Base-by-base conservation (phyloP, 2,888 invertebrate genomes). In the Adelphocoris suturalis region DNA sequence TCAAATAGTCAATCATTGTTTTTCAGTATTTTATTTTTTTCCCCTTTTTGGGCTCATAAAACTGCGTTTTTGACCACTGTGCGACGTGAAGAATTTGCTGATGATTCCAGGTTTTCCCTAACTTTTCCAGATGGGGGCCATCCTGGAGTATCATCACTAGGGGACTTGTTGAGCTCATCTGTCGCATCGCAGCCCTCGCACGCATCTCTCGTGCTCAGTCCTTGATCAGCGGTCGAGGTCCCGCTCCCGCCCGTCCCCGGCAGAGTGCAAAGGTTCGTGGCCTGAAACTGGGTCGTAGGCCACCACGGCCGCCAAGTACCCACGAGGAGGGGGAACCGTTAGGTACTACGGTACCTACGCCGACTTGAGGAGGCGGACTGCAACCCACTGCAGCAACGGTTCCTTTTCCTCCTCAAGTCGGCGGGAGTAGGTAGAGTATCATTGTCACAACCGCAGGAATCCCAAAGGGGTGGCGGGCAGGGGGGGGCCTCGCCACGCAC, bases 281-380 rank as follows among this genome's bases (percentile, higher is more conserved):
- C 82, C 82, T 82, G 82, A 82, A 82, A 82, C 82, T 82, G 23
- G 82, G 82, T 82, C 82, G 82, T 82, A 82, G 82, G 82, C 82
- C 82, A 82, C 80, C 80, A 47, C 80, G n/a, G 48, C 84, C 28
- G 19, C 52, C 57, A 37, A 61, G 48, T 82, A 52, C 82, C 48
- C 82, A 19, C 12, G n/a, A 16, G 86, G 76, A 80, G 78, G 80
- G 61, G 88, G 52, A 46, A 37, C 76, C 76, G 76, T 48, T 82
- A 37, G 37, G 37, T 37, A 82, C 82, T 82, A 82, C 82, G 82
- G 82, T 37, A 37, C 37, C 37, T 82, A 82, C 82, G 13, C 27
- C 48, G 52, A 82, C 47, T 82, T 82, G 82, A 88, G 88, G 88
- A 88, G 88, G 80, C 76, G 86, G 86, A 82, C 82, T 82, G 82